phyloP scores from a whole-genome alignment of 2,113 vertebrate species.

The Urocynchramus pylzowi region DNA sequence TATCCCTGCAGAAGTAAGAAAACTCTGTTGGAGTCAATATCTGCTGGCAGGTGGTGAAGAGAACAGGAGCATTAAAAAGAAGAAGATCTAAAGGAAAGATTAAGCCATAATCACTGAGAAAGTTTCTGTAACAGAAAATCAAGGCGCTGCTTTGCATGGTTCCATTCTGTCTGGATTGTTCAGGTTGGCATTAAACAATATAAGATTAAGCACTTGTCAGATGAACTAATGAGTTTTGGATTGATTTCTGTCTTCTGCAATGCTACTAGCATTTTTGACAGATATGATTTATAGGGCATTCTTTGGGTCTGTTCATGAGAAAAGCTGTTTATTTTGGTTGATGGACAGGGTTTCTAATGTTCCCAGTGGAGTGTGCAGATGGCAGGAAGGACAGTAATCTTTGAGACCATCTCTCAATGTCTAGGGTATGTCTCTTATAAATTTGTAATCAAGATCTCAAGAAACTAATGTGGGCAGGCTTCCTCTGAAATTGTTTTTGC shows the following conservation, averaged over 20 bases:
- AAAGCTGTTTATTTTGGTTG: conserved; percentile 76
- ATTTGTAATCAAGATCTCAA: conserved; percentile 69
- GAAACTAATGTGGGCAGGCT: conserved; percentile 58
- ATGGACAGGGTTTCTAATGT: conserved; percentile 68
- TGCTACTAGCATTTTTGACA: conserved; percentile 72
- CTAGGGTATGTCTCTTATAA: conserved; percentile 58
- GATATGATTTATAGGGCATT: conserved; percentile 78
- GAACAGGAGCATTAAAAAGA: conserved; percentile 1
- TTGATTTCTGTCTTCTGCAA: conserved; percentile 79
- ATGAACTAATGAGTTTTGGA: conserved; percentile 78
- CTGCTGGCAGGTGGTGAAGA: not conserved
- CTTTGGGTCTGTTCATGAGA: conserved; percentile 72
- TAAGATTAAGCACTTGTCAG: conserved; percentile 78
- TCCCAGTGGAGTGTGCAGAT: conserved; percentile 66
- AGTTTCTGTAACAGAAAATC: conserved; percentile 53
- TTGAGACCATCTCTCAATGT: conserved; percentile 58
- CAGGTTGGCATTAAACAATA: conserved; percentile 69
- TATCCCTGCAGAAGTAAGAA: not conserved
- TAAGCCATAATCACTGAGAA: conserved; percentile 57
- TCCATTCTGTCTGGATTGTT: conserved; percentile 55
- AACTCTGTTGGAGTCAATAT: conserved; percentile 21
- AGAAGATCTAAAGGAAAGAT: conserved; percentile 43
- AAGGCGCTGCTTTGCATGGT: conserved; percentile 52
- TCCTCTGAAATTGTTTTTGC: conserved; percentile 68
- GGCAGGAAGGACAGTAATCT: conserved; percentile 53